Percentiles rank a stretch among this genome's conserved stretches.
Conservation (phyloP, 2,888 invertebrate genomes). For the Drosophila subquinaria region DNA sequence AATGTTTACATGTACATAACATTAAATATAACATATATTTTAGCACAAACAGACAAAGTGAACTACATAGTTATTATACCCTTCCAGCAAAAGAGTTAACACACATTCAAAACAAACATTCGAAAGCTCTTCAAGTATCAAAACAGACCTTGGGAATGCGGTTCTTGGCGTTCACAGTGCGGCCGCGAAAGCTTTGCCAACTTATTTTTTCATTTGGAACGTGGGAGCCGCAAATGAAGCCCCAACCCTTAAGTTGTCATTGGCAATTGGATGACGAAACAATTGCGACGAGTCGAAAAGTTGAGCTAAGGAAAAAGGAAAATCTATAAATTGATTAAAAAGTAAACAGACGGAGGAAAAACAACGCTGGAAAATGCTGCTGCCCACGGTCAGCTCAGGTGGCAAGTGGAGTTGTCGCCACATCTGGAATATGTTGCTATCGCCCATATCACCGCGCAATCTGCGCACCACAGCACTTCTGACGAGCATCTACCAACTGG, state of each 20-base stretch:
- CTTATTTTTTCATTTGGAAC: conserved; percentile 27
- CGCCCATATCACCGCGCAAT: conserved; percentile 84
- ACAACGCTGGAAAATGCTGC: conserved; percentile 59
- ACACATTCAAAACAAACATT: conserved; percentile 33
- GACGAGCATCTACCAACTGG: conserved; percentile 85
- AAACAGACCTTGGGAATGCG: conserved; percentile 65
- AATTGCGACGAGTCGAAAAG: conserved; percentile 48
- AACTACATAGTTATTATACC: neutral
- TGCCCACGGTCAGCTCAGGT: conserved; percentile 48
- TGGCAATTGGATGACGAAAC: conserved; percentile 75
- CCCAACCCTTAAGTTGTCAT: conserved; percentile 44
- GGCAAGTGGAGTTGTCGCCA: conserved; percentile 57
- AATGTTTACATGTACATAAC: neutral
- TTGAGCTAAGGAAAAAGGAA: conserved; percentile 36
- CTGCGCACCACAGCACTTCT: conserved; percentile 84
- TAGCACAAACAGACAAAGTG: neutral
- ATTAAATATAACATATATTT: neutral
- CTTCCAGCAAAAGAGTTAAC: neutral
- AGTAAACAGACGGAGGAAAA: conserved; percentile 30
- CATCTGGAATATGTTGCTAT: conserved; percentile 70
- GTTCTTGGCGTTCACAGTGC: conserved; percentile 10
- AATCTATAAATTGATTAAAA: conserved; percentile 78
- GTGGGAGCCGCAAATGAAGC: conserved; percentile 49
- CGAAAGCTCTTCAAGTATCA: conserved; percentile 56
- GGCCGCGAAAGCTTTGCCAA: conserved; percentile 52